Percentiles rank a stretch among this genome's conserved stretches.
Evolutionary conservation across 2,797 vertebrate species (phyloP).

Genomic region (Microchirus variegatus): DNA sequence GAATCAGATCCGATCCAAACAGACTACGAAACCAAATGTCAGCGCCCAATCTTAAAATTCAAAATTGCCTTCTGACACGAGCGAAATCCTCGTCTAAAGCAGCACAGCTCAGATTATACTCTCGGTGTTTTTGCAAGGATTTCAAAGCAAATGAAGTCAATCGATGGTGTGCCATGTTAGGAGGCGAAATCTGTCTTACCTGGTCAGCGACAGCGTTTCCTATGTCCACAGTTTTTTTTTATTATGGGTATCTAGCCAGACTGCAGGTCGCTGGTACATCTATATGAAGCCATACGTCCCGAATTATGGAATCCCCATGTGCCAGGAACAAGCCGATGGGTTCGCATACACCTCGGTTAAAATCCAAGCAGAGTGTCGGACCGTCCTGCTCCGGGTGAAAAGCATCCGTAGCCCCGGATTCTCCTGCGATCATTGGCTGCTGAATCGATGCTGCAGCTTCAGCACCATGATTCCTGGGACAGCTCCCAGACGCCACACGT

Average conservation of each 20-base stretch:
- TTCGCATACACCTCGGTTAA: constrained; percentile 56
- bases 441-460: constrained; percentile 82
- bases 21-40: constrained; percentile 39
- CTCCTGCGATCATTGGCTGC: constrained; percentile 74
- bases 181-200: constrained; percentile 66
- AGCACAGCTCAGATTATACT: constrained; percentile 19
- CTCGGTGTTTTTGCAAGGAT: constrained; percentile 33
- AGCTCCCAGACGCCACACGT: constrained; percentile 87
- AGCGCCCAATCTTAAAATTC: constrained; percentile 38
- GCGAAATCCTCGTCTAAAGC: constrained; percentile 18
- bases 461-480: constrained; percentile 91
- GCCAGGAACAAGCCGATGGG: constrained; percentile 26
- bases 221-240: constrained; percentile 54
- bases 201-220: constrained; percentile 64
- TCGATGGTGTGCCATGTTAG: constrained; percentile 50
- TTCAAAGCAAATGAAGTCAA: constrained; percentile 50
- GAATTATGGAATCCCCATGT: constrained; percentile 38
- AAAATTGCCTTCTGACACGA: constrained; percentile 17
- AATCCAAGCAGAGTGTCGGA: constrained; percentile 59
- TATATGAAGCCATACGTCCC: constrained; percentile 47
- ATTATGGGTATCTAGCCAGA: constrained; percentile 50
- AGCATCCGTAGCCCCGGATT: constrained; percentile 58
- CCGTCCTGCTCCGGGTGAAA: constrained; percentile 64
- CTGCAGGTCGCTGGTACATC: constrained; percentile 61
- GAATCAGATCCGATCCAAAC: constrained; percentile 30